Base-by-base conservation (phyloP, 2,797 vertebrate genomes). In the Cryptoprocta ferox region DNA sequence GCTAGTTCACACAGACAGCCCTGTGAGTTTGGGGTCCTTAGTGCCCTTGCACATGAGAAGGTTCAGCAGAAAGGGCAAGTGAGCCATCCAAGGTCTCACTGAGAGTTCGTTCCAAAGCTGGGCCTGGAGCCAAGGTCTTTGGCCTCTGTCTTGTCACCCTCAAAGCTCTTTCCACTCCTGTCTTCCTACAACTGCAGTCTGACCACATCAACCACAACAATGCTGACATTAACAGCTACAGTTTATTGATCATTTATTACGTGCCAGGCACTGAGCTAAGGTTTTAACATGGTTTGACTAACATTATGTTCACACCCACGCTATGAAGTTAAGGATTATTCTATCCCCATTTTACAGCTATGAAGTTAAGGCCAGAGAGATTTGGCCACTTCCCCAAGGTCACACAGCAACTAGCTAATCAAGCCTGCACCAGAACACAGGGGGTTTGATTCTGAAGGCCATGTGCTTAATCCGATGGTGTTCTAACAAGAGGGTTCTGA, bases 321-420 rank as follows among this genome's bases (percentile, higher is more conserved):
- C 61, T 79, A 8, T 56, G 73, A 53, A 73, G 32, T 35, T 35
- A 88, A 90, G 32, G 66, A 35, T 82, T 16, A n/a, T 48, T 37
- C 32, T 73, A 24, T 35, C 70, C 10, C 48, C 78, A 56, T 15
- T 53, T 82, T 32, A 92, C 15, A 37, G 59, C 87, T 59, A 56
- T 81, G 39, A 80, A 32, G 42, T 50, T 32, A 39, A 19, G n/a
- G 16, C 35, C 78, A 79, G 91, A 97, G 66, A 63, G 82, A 81
- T 35, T 26, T 90, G 50, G 79, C 59, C 42, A 65, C 45, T 76
- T 76, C 90, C 65, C n/a, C 37, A 85, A 53, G 59, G 92, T 68
- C 66, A 95, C 82, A 79, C n/a, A 91, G 66, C 3, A 0, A n/a
- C 30, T 0, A 70, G 65, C 28, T 84, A 26, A 42, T 32, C 1